Evolutionary conservation across 2,113 vertebrate species (phyloP).

Genomic region (Hirundichthys speculiger): DNA sequence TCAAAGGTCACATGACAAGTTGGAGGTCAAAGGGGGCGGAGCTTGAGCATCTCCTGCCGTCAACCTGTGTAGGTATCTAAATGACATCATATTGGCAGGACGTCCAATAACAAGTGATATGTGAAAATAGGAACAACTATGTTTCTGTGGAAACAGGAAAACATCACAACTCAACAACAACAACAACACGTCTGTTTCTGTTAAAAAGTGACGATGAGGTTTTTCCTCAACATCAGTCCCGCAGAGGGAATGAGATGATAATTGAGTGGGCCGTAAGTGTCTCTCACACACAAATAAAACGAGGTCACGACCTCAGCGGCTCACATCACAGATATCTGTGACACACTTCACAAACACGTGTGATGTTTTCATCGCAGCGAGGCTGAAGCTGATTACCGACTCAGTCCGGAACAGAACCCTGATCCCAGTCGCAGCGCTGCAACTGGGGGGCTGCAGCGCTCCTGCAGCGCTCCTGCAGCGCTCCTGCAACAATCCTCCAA

Average conservation of each 20-base stretch:
- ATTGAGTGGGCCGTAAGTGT: constrained; percentile 11
- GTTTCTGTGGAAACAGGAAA: too few species aligned
- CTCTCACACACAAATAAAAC: constrained; percentile 13
- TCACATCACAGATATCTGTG: not conserved
- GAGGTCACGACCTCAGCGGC: constrained; percentile 14
- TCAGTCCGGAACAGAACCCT: not conserved
- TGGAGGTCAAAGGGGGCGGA: too few species aligned
- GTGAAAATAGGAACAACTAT: too few species aligned
- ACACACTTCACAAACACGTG: constrained; percentile 21
- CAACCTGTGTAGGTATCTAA: too few species aligned
- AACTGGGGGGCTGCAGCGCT: too few species aligned
- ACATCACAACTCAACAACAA: not conserved
- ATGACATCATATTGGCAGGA: too few species aligned
- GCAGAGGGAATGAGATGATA: constrained; percentile 2
- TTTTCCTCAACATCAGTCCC: not conserved
- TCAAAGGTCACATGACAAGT: too few species aligned
- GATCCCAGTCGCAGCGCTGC: not conserved
- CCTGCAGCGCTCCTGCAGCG: too few species aligned
- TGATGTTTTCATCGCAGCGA: constrained; percentile 36
- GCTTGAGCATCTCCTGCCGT: too few species aligned
- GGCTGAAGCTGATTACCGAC: constrained; percentile 20
- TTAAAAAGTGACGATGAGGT: constrained; percentile 7
- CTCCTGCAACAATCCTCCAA: too few species aligned
- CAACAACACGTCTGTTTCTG: not conserved
- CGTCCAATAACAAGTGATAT: too few species aligned